These are phyloP conservation scores for Stichodactyla mertensii DNA, from an alignment of 64 coral and sea anemone species.

Conservation along the genomic window DNA sequence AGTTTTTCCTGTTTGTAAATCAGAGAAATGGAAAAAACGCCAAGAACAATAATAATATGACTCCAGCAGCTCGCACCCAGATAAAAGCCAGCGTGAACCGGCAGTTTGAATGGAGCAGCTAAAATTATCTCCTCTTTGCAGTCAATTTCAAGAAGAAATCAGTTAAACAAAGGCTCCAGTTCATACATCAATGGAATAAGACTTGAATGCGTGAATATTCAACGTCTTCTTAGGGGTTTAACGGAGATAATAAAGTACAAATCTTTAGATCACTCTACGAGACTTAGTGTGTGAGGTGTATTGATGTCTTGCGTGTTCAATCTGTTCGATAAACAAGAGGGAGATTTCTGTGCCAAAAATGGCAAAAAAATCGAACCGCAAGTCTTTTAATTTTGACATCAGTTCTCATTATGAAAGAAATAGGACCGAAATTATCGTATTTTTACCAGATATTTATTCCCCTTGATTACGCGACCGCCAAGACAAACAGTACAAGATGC, in stretches of 20 bases:
- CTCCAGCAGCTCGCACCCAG: not conserved
- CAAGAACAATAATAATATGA: slow-evolving; percentile 4
- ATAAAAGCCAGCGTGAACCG: slow-evolving; percentile 20
- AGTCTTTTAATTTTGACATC: not conserved
- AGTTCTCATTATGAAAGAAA: not conserved
- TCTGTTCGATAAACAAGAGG: not conserved
- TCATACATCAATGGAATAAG: slow-evolving; percentile 21
- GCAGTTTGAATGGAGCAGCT: not conserved
- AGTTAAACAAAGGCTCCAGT: slow-evolving; percentile 11
- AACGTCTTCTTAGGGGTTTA: slow-evolving; percentile 8
- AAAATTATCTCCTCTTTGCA: slow-evolving; percentile 10
- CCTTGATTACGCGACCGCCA: not conserved
- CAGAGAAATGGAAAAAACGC: slow-evolving; percentile 14
- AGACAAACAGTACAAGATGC: not conserved
- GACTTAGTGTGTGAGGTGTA: not conserved
- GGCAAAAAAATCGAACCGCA: not conserved
- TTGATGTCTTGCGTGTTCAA: not conserved
- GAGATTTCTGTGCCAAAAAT: not conserved
- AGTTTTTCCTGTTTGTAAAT: slow-evolving; percentile 3
- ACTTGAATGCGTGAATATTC: slow-evolving; percentile 12
- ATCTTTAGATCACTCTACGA: not conserved
- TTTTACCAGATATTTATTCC: not conserved
- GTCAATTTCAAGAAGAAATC: slow-evolving; percentile 24
- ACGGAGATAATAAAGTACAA: not conserved
- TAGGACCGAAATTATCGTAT: not conserved